Evolutionary conservation across 2,888 invertebrate species (phyloP), one percentile per base, ranked within the genome.

Genomic region (Linnaemya vulpina): DNA sequence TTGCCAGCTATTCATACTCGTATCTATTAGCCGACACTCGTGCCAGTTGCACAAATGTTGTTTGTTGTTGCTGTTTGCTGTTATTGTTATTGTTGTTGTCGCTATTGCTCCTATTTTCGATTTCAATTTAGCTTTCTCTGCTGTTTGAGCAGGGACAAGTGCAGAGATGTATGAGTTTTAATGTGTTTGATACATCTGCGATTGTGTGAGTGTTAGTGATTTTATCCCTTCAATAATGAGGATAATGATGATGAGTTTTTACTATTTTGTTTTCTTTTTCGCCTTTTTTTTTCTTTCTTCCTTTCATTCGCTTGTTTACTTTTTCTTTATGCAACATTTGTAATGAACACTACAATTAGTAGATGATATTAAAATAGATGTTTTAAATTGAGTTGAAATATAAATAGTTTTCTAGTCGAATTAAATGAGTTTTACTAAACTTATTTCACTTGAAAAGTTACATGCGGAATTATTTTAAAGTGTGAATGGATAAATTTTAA

Each of bases 41-140:
- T 55, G 46, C 49, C 35, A 17, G 15, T 78, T 62, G 30, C 67
- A 60, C 63, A 67, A 80, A 74, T 80, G 73, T 53, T 76, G 43
- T 76, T 25, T 65, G 38, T 75, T 76, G 53, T 43, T 71, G 15
- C 1, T 3, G 30, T 22, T 38, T 73, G 22, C 20, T 22, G 11
- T 15, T 22, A 77, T 73, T 83, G n/a, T n/a, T n/a, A n/a, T n/a
- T n/a, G n/a, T n/a, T n/a, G 53, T 43, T 71, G 15, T 3, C 7
- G 30, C 35, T 71, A 20, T 38, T 73, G 22, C 20, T 22, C 20
- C 22, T 22, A 77, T 73, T 83, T 83, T 83, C 82, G 76, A 77
- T 83, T 83, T 83, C 82, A 83, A 83, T 83, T 76, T 82, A 71
- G 82, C 76, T 82, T 77, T 83, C 76, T 71, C 82, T 73, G 40